phyloP scores from a whole-genome alignment of 2,888 invertebrate genomes.

The Rhagonycha lutea region DNA sequence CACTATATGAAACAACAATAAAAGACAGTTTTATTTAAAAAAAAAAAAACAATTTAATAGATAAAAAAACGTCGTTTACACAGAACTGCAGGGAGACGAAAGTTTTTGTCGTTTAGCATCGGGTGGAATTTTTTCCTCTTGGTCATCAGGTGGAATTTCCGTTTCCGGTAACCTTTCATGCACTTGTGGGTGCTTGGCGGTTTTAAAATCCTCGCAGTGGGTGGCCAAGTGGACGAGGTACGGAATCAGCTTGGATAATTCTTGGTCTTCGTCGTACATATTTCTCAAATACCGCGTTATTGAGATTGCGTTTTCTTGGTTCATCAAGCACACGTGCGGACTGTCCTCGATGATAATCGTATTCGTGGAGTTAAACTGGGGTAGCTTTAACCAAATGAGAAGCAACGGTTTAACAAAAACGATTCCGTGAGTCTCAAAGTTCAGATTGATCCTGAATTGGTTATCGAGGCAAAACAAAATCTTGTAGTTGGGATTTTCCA shows the following conservation, averaged over 20 bases:
- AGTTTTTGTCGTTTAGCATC: not conserved
- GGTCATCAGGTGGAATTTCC: not conserved
- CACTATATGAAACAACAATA: not conserved
- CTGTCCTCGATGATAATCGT: not conserved
- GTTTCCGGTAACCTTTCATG: not conserved
- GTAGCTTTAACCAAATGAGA: not conserved
- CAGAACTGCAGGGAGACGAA: not conserved
- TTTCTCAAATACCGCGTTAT: not conserved
- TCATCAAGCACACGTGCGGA: not conserved
- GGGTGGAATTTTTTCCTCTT: not conserved
- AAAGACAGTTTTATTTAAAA: not conserved
- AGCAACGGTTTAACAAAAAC: not conserved
- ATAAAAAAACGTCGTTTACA: not conserved
- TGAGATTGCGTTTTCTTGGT: not conserved
- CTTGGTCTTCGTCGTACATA: not conserved
- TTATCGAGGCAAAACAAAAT: not conserved
- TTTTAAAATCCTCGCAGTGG: not conserved
- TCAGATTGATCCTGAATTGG: not conserved
- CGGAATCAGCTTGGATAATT: not conserved
- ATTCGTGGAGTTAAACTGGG: not conserved
- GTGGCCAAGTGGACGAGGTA: not conserved
- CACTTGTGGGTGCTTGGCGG: not conserved
- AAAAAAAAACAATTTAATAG: not conserved
- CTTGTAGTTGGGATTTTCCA: not conserved
- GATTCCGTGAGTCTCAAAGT: not conserved